Conservation (phyloP, 1,140 invertebrate genomes). For the Harlomillsia oculata region DNA sequence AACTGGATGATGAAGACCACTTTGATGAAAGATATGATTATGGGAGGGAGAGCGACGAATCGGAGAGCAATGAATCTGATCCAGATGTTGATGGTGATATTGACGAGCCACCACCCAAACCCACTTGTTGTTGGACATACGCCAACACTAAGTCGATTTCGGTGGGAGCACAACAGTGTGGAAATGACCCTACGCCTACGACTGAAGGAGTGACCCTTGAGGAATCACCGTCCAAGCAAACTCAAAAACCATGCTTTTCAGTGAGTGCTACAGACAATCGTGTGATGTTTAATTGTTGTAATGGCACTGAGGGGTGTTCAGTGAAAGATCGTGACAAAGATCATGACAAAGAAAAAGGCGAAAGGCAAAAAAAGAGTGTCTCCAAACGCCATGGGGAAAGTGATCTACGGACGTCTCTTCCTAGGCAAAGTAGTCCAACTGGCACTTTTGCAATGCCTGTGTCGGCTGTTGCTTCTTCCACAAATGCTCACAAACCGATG, state of each 20-base stretch:
- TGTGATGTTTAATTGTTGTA: slow-evolving; percentile 24
- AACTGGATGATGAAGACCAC: neutral
- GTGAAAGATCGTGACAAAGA: neutral
- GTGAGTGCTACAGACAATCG: slow-evolving; percentile 6
- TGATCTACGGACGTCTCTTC: slow-evolving; percentile 4
- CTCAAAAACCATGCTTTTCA: neutral
- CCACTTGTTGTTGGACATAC: neutral
- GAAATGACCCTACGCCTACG: neutral
- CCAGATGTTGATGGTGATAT: neutral
- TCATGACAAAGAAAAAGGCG: neutral
- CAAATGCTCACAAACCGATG: neutral
- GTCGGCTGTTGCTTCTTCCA: neutral
- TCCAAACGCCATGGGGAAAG: neutral
- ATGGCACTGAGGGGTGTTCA: slow-evolving; percentile 5
- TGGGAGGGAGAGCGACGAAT: too few relatives aligned
- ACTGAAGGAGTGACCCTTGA: neutral
- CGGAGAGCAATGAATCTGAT: too few relatives aligned
- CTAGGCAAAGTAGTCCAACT: slow-evolving; percentile 7
- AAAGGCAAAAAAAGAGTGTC: neutral
- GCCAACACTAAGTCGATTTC: neutral
- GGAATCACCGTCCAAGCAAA: neutral
- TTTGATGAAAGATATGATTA: too few relatives aligned
- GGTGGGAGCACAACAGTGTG: neutral
- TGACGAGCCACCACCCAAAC: neutral
- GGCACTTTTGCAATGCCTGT: slow-evolving; percentile 3